These are phyloP conservation scores for Pollicipes pollicipes DNA, from an alignment of 1,140 invertebrate species.

Conservation along the genomic window DNA sequence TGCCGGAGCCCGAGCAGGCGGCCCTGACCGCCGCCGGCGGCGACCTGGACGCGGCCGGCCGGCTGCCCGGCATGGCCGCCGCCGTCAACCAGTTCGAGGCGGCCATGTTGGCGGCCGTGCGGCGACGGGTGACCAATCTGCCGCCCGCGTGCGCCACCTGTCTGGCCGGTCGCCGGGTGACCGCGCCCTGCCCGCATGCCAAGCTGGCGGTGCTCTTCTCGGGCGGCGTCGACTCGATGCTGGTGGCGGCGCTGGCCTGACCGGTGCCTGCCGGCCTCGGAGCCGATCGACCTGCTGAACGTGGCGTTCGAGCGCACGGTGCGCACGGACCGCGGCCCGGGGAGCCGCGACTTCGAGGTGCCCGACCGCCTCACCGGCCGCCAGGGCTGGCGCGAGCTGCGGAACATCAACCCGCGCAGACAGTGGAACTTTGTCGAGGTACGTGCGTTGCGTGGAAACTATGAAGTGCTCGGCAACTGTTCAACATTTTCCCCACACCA, in stretches of 20 bases:
- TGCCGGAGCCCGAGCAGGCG: background rate
- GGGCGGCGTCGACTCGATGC: slow-evolving; percentile 83
- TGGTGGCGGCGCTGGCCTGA: slow-evolving; percentile 64
- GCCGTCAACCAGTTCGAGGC: slow-evolving; percentile 31
- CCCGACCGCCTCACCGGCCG: slow-evolving; percentile 64
- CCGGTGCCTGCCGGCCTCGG: slow-evolving; percentile 42
- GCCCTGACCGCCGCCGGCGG: background rate
- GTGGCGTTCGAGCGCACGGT: slow-evolving; percentile 77
- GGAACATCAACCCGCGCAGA: slow-evolving; percentile 44
- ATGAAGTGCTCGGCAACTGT: too few relatives aligned
- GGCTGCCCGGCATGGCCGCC: background rate
- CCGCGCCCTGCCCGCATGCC: slow-evolving; percentile 37
- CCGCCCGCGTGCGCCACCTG: slow-evolving; percentile 44
- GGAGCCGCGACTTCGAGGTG: slow-evolving; percentile 38
- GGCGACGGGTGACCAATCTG: slow-evolving; percentile 38
- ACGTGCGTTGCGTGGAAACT: too few relatives aligned
- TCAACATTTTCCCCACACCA: too few relatives aligned
- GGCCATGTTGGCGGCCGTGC: slow-evolving; percentile 41
- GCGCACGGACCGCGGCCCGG: too few relatives aligned
- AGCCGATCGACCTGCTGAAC: slow-evolving; percentile 85
- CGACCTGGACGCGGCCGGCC: background rate
- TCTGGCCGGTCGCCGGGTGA: slow-evolving; percentile 23
- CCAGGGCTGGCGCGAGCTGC: slow-evolving; percentile 51
- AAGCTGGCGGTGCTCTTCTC: slow-evolving; percentile 79
- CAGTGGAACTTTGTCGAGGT: slow-evolving; percentile 53